Percentiles rank a stretch among this genome's conserved stretches.
phyloP scores from a whole-genome alignment of 2,888 invertebrate genomes.

The Punctoribates punctum region DNA sequence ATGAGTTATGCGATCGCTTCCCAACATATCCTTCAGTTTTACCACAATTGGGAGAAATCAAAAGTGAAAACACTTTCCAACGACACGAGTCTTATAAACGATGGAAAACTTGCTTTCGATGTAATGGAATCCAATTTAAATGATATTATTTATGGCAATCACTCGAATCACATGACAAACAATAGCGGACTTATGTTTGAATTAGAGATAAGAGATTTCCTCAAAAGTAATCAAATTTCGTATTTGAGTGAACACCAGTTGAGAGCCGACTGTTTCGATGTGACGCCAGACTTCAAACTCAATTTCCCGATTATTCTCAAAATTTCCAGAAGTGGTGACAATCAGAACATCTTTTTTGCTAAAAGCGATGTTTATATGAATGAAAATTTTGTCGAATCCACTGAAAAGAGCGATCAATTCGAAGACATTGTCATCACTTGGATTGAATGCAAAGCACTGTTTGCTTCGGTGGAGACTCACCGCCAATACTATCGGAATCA shows the following conservation, averaged over 20 bases:
- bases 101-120: conserved; percentile 34
- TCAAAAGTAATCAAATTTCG: conserved; percentile 6
- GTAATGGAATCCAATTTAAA: conserved; percentile 34
- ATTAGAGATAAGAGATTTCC: conserved; percentile 3
- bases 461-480: conserved; percentile 38
- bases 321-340: background rate
- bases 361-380: background rate
- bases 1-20: background rate
- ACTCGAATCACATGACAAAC: conserved; percentile 34
- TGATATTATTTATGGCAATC: conserved; percentile 38
- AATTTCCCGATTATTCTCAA: conserved; percentile 36
- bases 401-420: background rate
- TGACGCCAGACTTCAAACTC: conserved; percentile 42
- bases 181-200: conserved; percentile 40
- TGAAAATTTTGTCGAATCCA: background rate
- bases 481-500: conserved; percentile 35
- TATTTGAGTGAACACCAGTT: conserved; percentile 28
- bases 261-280: conserved; percentile 36
- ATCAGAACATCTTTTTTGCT: background rate
- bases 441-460: conserved; percentile 43
- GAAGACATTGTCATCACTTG: conserved; percentile 29
- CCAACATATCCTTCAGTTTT: background rate
- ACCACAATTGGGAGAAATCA: background rate
- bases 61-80: background rate
- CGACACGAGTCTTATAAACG: background rate